Percentiles rank a stretch among this genome's conserved stretches.
phyloP scores from a whole-genome alignment of 92 coral and sea anemone genomes.

The Pocillopora meandrina region DNA sequence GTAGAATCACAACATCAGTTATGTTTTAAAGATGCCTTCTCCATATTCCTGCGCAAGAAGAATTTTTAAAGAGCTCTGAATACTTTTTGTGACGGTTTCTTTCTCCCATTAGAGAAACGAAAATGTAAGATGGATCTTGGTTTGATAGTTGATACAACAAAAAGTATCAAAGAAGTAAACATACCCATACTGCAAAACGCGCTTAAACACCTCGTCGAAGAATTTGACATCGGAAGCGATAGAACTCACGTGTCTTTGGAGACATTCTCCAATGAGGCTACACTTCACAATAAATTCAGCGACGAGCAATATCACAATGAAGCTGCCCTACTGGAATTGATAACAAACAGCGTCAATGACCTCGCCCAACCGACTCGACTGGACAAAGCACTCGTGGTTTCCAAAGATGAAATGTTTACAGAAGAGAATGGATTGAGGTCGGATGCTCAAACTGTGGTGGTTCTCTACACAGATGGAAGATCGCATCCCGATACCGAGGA shows the following conservation, averaged over 20 bases:
- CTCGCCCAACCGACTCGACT: neutral
- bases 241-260: slow-evolving; percentile 1
- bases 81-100: neutral
- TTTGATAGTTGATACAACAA: slow-evolving; percentile 20
- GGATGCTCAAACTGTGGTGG: neutral
- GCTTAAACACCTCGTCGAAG: neutral
- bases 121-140: slow-evolving; percentile 17
- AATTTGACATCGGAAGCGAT: neutral
- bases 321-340: neutral
- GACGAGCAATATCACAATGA: neutral
- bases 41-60: neutral
- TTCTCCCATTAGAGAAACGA: neutral
- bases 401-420: neutral
- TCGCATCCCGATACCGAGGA: slow-evolving; percentile 7
- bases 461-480: slow-evolving; percentile 12
- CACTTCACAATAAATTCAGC: slow-evolving; percentile 9
- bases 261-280: neutral
- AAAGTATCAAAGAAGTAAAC: neutral
- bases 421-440: neutral
- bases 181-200: neutral
- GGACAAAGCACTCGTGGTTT: neutral
- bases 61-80: neutral
- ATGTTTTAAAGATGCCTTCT: no score
- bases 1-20: no score
- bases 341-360: neutral